phyloP scores from a whole-genome alignment of 2,888 invertebrate genomes.

The Mellilla xanthometata region DNA sequence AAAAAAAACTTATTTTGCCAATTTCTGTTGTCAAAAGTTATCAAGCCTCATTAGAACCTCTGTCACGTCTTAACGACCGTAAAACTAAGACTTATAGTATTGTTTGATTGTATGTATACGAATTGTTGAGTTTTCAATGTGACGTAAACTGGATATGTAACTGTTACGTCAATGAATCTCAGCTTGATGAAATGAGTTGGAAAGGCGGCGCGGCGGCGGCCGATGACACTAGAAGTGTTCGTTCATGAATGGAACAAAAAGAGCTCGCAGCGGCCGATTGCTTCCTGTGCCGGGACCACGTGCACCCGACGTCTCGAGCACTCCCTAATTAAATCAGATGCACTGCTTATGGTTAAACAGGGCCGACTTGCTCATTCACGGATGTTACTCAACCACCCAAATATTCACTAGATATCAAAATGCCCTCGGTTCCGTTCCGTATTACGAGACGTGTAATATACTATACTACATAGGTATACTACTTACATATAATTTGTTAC shows the following conservation, averaged over 20 bases:
- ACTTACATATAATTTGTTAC: too few species aligned
- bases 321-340: conserved; percentile 49
- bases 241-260: conserved; percentile 57
- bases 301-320: conserved; percentile 31
- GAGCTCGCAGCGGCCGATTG: conserved; percentile 47
- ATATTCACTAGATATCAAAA: conserved; percentile 4
- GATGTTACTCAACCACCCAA: conserved; percentile 10
- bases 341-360: conserved; percentile 37
- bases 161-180: conserved; percentile 15
- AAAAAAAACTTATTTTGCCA: too few species aligned
- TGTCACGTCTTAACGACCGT: too few species aligned
- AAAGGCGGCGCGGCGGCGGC: conserved; percentile 36
- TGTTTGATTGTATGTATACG: too few species aligned
- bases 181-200: conserved; percentile 22
- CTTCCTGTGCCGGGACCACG: conserved; percentile 63
- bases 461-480: too few species aligned
- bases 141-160: conserved; percentile 2
- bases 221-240: conserved; percentile 56
- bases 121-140: not conserved
- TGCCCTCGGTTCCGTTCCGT: not conserved
- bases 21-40: too few species aligned
- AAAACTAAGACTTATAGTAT: too few species aligned
- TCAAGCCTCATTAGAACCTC: too few species aligned
- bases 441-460: not conserved
- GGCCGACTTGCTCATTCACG: conserved; percentile 8